Conservation (phyloP, 2,888 invertebrate genomes). For the Drosophila bunnanda region DNA sequence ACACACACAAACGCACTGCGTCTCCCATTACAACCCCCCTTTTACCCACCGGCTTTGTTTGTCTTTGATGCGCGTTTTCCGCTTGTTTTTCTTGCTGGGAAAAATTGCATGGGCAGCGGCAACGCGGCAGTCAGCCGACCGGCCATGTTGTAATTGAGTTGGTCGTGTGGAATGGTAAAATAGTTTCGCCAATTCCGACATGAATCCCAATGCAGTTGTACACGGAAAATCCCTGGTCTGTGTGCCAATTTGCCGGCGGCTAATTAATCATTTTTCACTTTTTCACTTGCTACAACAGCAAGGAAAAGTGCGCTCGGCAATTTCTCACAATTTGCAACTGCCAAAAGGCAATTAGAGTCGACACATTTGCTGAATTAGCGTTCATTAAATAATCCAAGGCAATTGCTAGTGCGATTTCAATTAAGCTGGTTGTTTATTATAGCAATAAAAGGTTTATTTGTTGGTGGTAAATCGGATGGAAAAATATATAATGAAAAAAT, state of each 20-base stretch:
- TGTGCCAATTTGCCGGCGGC: constrained; percentile 25
- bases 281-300: constrained; percentile 3
- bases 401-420: constrained; percentile 30
- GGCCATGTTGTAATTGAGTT: constrained; percentile 63
- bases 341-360: constrained; percentile 44
- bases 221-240: constrained; percentile 28
- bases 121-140: neutral
- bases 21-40: neutral
- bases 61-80: constrained; percentile 51
- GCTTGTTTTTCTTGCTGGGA: constrained; percentile 26
- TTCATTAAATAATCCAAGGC: constrained; percentile 48
- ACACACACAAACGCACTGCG: neutral
- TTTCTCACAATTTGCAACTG: constrained; percentile 41
- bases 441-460: neutral
- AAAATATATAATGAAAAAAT: neutral
- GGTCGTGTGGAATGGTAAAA: constrained; percentile 43
- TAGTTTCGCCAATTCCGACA: constrained; percentile 35
- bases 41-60: constrained; percentile 33
- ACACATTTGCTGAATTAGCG: constrained; percentile 37
- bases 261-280: constrained; percentile 47
- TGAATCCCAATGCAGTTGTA: constrained; percentile 36
- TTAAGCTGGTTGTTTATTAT: constrained; percentile 21
- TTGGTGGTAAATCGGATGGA: neutral
- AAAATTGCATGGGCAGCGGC: constrained; percentile 48
- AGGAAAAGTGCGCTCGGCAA: constrained; percentile 26